phyloP scores from a whole-genome alignment of 2,797 vertebrate genomes.

The Paedocypris micromegethes region DNA sequence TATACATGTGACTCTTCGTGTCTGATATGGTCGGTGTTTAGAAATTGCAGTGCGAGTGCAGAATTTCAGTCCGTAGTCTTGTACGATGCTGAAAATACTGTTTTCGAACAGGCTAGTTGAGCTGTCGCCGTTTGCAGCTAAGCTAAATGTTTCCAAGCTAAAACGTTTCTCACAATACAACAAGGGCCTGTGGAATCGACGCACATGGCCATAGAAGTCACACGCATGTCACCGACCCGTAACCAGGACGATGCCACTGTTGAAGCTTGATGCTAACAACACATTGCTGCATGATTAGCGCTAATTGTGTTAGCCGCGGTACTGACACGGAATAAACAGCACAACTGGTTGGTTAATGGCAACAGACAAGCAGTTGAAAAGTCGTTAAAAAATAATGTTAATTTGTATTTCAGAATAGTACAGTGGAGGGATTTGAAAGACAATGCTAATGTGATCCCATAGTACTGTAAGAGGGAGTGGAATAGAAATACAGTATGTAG shows the following conservation, averaged over 20 bases:
- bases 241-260: not conserved
- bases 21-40: not conserved
- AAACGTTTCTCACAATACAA: not conserved
- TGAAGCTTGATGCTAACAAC: conserved; percentile 2
- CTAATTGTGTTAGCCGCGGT: conserved; percentile 7
- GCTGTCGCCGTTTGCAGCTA: not conserved
- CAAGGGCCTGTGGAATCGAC: not conserved
- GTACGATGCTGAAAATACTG: not conserved
- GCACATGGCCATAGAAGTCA: not conserved
- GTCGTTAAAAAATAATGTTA: too few species aligned
- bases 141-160: conserved; percentile 2
- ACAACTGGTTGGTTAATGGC: not conserved
- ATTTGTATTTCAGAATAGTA: too few species aligned
- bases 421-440: not conserved
- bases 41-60: not conserved
- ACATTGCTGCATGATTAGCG: conserved; percentile 12
- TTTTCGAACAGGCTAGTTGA: not conserved
- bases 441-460: not conserved
- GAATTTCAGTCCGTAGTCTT: not conserved
- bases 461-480: too few species aligned
- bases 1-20: conserved; percentile 18
- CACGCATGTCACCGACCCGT: not conserved
- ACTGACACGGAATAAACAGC: not conserved
- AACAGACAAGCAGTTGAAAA: too few species aligned
- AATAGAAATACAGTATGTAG: too few species aligned